phyloP scores from a whole-genome alignment of 2,888 invertebrate genomes.

The Norana najaformis region DNA sequence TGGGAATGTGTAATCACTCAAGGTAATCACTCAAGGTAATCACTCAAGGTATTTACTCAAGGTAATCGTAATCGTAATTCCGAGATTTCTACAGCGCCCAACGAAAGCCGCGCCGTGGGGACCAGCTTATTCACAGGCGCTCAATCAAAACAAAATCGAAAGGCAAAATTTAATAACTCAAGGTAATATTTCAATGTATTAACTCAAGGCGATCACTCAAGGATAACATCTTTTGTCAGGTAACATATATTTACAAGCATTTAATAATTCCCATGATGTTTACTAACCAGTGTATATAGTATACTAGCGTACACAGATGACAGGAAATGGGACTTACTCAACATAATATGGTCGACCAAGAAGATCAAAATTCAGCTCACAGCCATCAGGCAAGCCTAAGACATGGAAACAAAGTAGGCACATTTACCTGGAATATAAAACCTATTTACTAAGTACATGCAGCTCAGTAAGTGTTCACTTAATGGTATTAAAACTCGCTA shows the following conservation, averaged over 20 bases:
- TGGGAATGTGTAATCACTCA: neutral
- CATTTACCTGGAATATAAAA: too few relatives aligned
- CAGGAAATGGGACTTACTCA: slow-evolving; percentile 52
- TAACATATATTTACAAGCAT: neutral
- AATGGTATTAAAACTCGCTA: neutral
- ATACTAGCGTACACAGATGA: neutral
- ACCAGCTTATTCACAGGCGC: too few relatives aligned
- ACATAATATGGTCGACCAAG: slow-evolving; percentile 56
- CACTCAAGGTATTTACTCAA: too few relatives aligned
- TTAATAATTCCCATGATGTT: neutral
- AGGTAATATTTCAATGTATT: too few relatives aligned
- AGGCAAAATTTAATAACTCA: too few relatives aligned
- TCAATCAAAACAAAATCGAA: too few relatives aligned
- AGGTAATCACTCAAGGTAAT: too few relatives aligned
- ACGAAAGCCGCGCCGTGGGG: too few relatives aligned
- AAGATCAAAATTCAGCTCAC: slow-evolving; percentile 56
- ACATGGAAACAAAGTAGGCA: neutral
- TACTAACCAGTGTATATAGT: neutral
- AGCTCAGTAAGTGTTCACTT: too few relatives aligned
- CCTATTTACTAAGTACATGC: neutral
- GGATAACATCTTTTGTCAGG: neutral
- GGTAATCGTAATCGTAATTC: too few relatives aligned
- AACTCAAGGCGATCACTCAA: too few relatives aligned
- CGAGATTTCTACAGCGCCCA: too few relatives aligned
- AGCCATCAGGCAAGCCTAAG: slow-evolving; percentile 54